A percentile compares a stretch with the other conserved stretches of the same genome.
Evolutionary conservation across 1,140 invertebrate genomes (phyloP).

Genomic region (Phthorimaea operculella): DNA sequence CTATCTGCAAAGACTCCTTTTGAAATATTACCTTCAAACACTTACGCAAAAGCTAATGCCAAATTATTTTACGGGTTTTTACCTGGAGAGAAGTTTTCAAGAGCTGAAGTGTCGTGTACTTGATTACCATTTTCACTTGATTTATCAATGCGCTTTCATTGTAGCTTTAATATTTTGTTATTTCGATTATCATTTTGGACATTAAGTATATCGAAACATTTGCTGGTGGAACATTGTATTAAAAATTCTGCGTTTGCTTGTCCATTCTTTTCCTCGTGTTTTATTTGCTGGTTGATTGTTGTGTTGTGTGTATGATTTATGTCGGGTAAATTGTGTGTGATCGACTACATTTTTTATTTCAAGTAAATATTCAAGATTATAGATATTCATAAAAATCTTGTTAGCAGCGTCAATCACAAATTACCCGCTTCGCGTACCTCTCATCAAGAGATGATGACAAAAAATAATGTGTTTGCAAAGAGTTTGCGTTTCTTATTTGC

Average conservation of each 20-base stretch:
- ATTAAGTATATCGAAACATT: not conserved
- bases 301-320: not conserved
- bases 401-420: too few species aligned
- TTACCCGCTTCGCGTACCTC: not conserved
- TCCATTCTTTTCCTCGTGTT: not conserved
- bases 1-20: not conserved
- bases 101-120: too few species aligned
- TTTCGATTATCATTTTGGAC: not conserved
- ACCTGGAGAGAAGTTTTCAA: too few species aligned
- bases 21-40: conserved; percentile 2
- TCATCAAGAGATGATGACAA: conserved; percentile 19
- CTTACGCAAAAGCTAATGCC: too few species aligned
- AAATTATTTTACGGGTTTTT: too few species aligned
- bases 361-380: too few species aligned
- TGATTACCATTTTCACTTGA: not conserved
- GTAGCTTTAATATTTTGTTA: conserved; percentile 46
- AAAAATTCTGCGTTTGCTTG: not conserved
- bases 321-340: not conserved
- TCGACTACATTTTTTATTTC: too few species aligned
- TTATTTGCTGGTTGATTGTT: not conserved
- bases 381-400: too few species aligned
- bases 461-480: conserved; percentile 65
- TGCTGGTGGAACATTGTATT: not conserved
- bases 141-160: conserved; percentile 49
- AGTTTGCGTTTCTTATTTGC: conserved; percentile 65